A percentile compares a stretch with the other conserved stretches of the same genome.
These are phyloP conservation scores for Mionectes olivaceus DNA, from an alignment of 2,797 vertebrate genomes.

Conservation along the genomic window DNA sequence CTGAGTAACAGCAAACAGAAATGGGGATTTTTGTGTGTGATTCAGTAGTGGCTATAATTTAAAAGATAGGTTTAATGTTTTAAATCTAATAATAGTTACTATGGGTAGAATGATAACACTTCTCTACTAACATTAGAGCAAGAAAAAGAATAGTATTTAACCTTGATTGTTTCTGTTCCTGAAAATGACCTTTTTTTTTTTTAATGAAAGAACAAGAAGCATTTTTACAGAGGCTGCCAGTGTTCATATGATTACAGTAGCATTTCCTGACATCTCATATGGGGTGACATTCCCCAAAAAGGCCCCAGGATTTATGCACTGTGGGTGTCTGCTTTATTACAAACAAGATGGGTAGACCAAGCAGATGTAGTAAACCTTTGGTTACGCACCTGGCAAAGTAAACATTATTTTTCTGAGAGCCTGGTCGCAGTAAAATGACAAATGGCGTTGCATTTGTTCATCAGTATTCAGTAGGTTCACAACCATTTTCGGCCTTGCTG, in stretches of 20 bases:
- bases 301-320: not conserved
- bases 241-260: not conserved
- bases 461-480: not conserved
- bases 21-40: conserved; percentile 46
- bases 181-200: not conserved
- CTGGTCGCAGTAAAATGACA: not conserved
- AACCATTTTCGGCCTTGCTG: not conserved
- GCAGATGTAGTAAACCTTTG: not conserved
- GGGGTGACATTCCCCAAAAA: not conserved
- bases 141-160: conserved; percentile 51
- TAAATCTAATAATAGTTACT: conserved; percentile 33
- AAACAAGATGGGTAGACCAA: not conserved
- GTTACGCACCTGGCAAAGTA: not conserved
- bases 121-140: conserved; percentile 50
- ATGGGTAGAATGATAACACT: conserved; percentile 36
- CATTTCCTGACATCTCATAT: not conserved
- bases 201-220: not conserved
- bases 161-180: conserved; percentile 45
- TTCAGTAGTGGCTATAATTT: conserved; percentile 56
- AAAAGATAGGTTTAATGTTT: conserved; percentile 51
- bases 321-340: not conserved
- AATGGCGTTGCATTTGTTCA: not conserved
- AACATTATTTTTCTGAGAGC: not conserved
- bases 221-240: not conserved
- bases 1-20: conserved; percentile 47